Conservation (phyloP, 2,888 invertebrate species). For the Arge pagana region DNA sequence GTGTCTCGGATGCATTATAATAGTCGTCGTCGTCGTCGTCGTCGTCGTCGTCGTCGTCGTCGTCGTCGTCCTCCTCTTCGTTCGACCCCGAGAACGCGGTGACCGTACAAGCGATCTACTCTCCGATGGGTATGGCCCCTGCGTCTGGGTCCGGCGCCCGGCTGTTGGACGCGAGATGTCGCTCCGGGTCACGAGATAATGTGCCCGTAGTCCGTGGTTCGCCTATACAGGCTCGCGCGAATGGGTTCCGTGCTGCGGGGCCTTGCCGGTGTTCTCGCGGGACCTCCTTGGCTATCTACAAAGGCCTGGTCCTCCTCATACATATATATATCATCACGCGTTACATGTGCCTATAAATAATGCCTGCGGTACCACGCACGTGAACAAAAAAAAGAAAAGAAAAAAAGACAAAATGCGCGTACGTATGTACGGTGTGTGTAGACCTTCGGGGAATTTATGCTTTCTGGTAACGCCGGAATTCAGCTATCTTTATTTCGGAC, state of each 20-base stretch:
- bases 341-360: too few relatives aligned
- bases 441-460: conserved; percentile 4
- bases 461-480: conserved; percentile 7
- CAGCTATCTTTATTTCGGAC: background rate
- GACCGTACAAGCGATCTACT: conserved; percentile 1
- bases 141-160: conserved; percentile 19
- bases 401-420: too few relatives aligned
- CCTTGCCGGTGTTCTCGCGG: too few relatives aligned
- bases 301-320: too few relatives aligned
- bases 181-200: conserved; percentile 37
- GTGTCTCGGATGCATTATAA: too few relatives aligned
- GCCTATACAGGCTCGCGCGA: conserved; percentile 21
- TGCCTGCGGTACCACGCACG: too few relatives aligned
- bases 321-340: too few relatives aligned
- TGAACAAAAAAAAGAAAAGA: too few relatives aligned
- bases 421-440: background rate
- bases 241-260: too few relatives aligned
- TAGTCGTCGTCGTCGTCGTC: background rate
- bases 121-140: conserved; percentile 11
- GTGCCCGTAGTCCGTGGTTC: conserved; percentile 28
- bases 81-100: background rate
- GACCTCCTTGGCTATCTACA: too few relatives aligned
- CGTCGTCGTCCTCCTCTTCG: background rate
- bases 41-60: background rate
- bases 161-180: conserved; percentile 37